A percentile compares a stretch with the other conserved stretches of the same genome.
These are phyloP conservation scores for Silvanus unidentatus DNA, from an alignment of 2,888 invertebrate species.

Conservation along the genomic window DNA sequence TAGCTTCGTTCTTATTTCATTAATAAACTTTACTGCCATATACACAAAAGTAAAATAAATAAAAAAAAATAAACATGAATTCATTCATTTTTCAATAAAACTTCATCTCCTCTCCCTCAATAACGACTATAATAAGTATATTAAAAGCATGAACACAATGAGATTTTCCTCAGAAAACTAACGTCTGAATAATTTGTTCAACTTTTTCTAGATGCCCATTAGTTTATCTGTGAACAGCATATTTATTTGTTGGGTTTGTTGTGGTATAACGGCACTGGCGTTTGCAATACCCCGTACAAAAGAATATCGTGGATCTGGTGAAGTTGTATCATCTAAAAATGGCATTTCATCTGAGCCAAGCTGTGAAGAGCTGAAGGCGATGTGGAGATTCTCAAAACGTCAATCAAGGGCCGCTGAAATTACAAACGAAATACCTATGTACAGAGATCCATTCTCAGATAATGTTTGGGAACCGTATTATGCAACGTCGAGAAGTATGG, in stretches of 20 bases:
- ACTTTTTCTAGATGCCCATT: slow-evolving; percentile 38
- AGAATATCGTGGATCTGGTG: slow-evolving; percentile 35
- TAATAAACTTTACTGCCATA: no score
- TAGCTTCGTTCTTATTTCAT: no score
- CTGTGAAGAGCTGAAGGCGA: slow-evolving; percentile 80
- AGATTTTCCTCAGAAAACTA: no score
- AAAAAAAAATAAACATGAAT: no score
- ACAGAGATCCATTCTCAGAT: slow-evolving; percentile 74
- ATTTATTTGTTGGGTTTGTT: slow-evolving; percentile 33
- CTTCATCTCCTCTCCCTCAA: no score
- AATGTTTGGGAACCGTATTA: slow-evolving; percentile 71
- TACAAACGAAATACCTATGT: slow-evolving; percentile 79
- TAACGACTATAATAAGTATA: no score
- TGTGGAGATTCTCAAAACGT: slow-evolving; percentile 88
- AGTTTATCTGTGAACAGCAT: slow-evolving; percentile 29
- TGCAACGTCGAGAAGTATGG: slow-evolving; percentile 48
- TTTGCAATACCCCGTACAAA: slow-evolving; percentile 36
- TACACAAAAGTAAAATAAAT: no score
- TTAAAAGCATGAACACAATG: no score
- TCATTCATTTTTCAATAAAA: no score
- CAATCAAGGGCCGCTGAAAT: slow-evolving; percentile 82
- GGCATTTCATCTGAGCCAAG: slow-evolving; percentile 64
- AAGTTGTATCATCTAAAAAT: slow-evolving; percentile 37
- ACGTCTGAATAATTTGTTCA: no score
- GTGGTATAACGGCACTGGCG: slow-evolving; percentile 27